phyloP scores from a whole-genome alignment of 2,113 vertebrate species.

The Gnathonemus longibarbis region DNA sequence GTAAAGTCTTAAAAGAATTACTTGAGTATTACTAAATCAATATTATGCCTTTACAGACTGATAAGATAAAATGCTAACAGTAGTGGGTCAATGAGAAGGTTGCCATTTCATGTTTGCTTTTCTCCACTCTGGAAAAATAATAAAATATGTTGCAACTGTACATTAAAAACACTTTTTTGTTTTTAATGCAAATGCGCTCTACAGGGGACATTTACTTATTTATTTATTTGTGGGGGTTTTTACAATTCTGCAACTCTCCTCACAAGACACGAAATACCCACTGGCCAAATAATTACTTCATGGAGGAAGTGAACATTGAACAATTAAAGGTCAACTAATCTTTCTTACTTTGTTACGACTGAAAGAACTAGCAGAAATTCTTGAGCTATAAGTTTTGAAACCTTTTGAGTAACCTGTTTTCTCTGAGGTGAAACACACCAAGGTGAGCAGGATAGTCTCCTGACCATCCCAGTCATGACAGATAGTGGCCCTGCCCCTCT shows the following conservation, averaged over 20 bases:
- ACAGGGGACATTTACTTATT: background rate
- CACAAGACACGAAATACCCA: background rate
- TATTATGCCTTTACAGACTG: background rate
- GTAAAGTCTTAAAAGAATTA: background rate
- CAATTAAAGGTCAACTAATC: background rate
- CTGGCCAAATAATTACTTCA: background rate
- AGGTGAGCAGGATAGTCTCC: background rate
- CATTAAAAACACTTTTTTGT: background rate
- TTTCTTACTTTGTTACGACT: background rate
- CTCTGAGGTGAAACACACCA: background rate
- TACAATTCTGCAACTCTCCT: background rate
- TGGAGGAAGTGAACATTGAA: background rate
- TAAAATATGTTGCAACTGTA: background rate
- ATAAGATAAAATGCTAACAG: background rate
- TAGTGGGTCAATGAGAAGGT: background rate
- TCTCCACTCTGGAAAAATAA: background rate
- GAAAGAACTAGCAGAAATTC: background rate
- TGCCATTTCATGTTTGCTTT: background rate
- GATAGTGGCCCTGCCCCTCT: background rate
- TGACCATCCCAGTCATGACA: background rate
- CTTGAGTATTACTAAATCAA: background rate
- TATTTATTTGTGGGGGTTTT: background rate
- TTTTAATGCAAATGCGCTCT: background rate
- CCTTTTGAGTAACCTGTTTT: background rate
- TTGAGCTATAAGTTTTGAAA: background rate